A percentile compares a stretch with the other conserved stretches of the same genome.
These are phyloP conservation scores for Leptopilina clavipes DNA, from an alignment of 1,140 invertebrate species.

Conservation along the genomic window DNA sequence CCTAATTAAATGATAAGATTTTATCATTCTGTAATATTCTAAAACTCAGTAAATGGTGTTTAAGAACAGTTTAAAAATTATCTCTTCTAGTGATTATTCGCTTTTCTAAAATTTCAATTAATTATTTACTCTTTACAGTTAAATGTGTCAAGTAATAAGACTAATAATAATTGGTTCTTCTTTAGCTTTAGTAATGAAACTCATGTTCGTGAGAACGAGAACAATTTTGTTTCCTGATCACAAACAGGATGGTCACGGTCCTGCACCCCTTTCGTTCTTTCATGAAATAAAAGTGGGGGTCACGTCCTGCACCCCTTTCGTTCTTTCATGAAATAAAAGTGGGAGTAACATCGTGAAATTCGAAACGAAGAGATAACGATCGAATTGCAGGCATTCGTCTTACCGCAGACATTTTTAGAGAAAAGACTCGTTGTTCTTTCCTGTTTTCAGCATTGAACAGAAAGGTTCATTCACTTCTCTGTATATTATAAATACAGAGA, in stretches of 20 bases:
- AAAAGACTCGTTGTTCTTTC: background rate
- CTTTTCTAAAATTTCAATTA: no score
- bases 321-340: background rate
- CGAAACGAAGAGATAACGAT: slow-evolving; percentile 31
- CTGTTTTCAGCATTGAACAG: background rate
- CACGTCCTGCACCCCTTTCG: slow-evolving; percentile 16
- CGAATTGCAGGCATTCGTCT: slow-evolving; percentile 30
- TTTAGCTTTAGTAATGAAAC: background rate
- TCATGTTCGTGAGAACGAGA: background rate
- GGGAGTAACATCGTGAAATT: slow-evolving; percentile 28
- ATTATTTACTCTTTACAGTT: no score
- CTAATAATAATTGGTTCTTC: background rate
- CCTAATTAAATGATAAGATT: background rate
- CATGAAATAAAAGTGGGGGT: background rate
- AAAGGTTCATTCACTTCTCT: background rate
- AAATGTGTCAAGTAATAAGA: background rate
- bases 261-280: slow-evolving; percentile 17
- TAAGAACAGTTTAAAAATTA: no score
- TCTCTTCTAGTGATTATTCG: no score
- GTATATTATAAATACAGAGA: background rate
- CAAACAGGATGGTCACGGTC: background rate
- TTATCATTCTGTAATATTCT: background rate
- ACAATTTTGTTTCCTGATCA: slow-evolving; percentile 2
- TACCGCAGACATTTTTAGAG: slow-evolving; percentile 27
- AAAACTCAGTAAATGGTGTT: no score